Evolutionary conservation across 2,888 invertebrate species (phyloP).

Genomic region (Atrina japonica): DNA sequence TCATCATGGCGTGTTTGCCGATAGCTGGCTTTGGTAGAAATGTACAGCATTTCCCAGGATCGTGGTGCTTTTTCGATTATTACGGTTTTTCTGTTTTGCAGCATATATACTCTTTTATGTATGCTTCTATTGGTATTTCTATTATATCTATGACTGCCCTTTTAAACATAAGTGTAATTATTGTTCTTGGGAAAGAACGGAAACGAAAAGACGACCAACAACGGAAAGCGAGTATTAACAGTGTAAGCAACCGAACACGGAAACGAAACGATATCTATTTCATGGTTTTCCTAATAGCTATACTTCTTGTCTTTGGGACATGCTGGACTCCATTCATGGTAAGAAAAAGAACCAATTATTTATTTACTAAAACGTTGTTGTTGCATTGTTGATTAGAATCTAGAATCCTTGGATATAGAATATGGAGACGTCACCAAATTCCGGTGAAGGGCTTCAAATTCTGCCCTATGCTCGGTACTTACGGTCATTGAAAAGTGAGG

Average conservation of each 20-base stretch:
- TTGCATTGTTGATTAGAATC: too few species aligned
- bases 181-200: slow-evolving; percentile 66
- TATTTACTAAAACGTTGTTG: too few species aligned
- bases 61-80: slow-evolving; percentile 80
- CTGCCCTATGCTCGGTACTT: too few species aligned
- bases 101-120: slow-evolving; percentile 70
- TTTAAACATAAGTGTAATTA: slow-evolving; percentile 68
- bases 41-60: slow-evolving; percentile 76
- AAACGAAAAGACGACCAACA: slow-evolving; percentile 22
- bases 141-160: slow-evolving; percentile 64
- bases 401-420: too few species aligned
- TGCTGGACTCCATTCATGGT: slow-evolving; percentile 80
- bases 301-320: slow-evolving; percentile 77
- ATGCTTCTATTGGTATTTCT: slow-evolving; percentile 71
- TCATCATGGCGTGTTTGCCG: slow-evolving; percentile 70
- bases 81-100: slow-evolving; percentile 64
- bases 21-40: slow-evolving; percentile 77
- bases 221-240: slow-evolving; percentile 13
- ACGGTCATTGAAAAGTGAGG: too few species aligned
- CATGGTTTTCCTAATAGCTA: slow-evolving; percentile 77
- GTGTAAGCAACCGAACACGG: slow-evolving; percentile 7
- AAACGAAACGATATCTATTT: slow-evolving; percentile 49
- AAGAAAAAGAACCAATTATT: too few species aligned
- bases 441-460: too few species aligned
- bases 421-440: too few species aligned